phyloP scores from a whole-genome alignment of 1,140 invertebrate species.

The Metopolophium dirhodum region DNA sequence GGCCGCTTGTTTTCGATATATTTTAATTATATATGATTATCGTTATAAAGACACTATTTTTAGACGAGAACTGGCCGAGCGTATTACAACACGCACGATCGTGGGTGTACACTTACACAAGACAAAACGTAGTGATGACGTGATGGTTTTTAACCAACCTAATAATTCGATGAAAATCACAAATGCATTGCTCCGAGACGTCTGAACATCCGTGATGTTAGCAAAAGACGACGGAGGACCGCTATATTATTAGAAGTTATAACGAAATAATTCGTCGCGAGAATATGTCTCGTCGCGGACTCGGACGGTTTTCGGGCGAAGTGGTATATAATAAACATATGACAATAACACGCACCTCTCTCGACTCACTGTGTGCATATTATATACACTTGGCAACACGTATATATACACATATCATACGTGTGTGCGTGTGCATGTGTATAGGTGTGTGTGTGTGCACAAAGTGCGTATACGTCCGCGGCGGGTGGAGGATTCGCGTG shows the following conservation, averaged over 20 bases:
- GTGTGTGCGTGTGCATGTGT: too few species aligned
- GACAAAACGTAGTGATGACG: neutral
- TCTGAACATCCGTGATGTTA: neutral
- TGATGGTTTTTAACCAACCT: neutral
- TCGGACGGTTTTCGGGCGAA: neutral
- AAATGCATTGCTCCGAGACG: neutral
- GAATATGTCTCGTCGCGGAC: neutral
- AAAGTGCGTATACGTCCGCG: neutral
- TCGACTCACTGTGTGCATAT: neutral
- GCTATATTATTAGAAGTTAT: too few species aligned
- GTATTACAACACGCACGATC: too few species aligned
- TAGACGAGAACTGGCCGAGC: neutral
- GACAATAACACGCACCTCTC: neutral
- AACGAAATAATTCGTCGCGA: neutral
- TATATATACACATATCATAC: neutral
- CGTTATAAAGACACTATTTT: neutral
- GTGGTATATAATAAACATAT: neutral
- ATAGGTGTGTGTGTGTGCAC: neutral
- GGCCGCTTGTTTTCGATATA: neutral
- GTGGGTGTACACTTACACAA: neutral
- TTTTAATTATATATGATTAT: neutral
- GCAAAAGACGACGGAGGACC: neutral
- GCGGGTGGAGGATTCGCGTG: neutral
- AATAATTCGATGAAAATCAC: neutral
- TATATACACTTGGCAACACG: neutral